Evolutionary conservation across 2,888 invertebrate genomes (phyloP).

Genomic region (Phragmatobia fuliginosa): DNA sequence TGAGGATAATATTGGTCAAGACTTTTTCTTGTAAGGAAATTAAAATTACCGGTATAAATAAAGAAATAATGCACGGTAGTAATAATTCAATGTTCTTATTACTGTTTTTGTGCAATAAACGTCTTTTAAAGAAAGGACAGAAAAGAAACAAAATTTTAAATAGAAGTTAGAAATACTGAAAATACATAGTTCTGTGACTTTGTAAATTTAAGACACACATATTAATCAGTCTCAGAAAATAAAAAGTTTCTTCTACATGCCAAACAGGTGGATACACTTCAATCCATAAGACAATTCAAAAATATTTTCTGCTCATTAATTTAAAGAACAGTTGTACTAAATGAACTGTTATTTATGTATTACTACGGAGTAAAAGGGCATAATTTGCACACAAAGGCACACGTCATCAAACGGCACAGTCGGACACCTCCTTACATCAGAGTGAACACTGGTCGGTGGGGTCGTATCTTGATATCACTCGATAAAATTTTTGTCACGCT

Average conservation of each 20-base stretch:
- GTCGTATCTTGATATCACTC: constrained; percentile 47
- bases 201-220: neutral
- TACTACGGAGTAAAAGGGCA: constrained; percentile 41
- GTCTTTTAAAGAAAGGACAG: neutral
- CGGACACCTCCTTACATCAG: constrained; percentile 66
- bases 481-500: constrained; percentile 48
- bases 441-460: constrained; percentile 50
- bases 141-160: no score
- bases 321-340: constrained; percentile 13
- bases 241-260: neutral
- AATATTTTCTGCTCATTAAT: constrained; percentile 18
- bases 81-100: neutral
- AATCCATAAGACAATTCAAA: constrained; percentile 1
- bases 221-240: neutral
- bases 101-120: neutral
- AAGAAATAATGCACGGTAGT: no score
- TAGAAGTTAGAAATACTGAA: no score
- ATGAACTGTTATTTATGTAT: constrained; percentile 13
- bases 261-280: neutral
- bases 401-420: constrained; percentile 60
- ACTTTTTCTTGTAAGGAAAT: neutral
- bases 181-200: neutral
- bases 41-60: neutral
- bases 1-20: neutral
- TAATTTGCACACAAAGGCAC: constrained; percentile 61